Base-by-base conservation (phyloP, 2,797 vertebrate species). In the Lepidocolaptes lacrymiger region DNA sequence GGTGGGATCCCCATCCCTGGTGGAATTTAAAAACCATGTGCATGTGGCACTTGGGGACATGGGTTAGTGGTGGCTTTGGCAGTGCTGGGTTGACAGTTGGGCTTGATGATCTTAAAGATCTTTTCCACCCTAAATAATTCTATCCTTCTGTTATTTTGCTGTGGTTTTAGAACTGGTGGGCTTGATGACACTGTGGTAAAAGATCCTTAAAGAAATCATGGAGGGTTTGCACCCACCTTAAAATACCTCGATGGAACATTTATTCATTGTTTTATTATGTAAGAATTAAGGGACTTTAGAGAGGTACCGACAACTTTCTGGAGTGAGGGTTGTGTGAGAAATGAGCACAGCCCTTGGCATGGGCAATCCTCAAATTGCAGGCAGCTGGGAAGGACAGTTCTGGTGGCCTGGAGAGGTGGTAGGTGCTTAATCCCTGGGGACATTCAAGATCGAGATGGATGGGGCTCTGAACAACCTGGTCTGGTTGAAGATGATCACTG, bases 1-100 rank as follows among this genome's bases (percentile, higher is more conserved):
- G 41, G 0, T 43, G 55, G 41, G 37, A 6, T 44, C 23, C 1
- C 43, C 37, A n/a, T 28, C 5, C 5, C 10, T 24, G 14, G 1
- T 15, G 4, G 28, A 14, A 9, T 71, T 69, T 51, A 19, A 56
- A 71, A 51, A 6, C 43, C 4, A 0, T 4, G 4, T 44, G 36
- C 32, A 43, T 76, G 55, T 56, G 19, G 36, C 16, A n/a, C 11
- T 1, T 37, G 23, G 43, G 49, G 28, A 56, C n/a, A 3, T 9
- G 43, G 36, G 1, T 7, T 2, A 37, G 8, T 14, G 63, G 11
- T 75, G 55, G 16, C 27, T 49, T 55, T 56, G 20, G 28, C 36
- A 51, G 20, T 44, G 56, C 2, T 51, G 64, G 9, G 72, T 30
- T 10, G 2, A 44, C 28, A 7, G 4, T 37, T 66, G 51, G 28